phyloP scores from a whole-genome alignment of 30 jellyfish, hydroid and myxozoan genomes.

The Calvadosia cruxmelitensis region DNA sequence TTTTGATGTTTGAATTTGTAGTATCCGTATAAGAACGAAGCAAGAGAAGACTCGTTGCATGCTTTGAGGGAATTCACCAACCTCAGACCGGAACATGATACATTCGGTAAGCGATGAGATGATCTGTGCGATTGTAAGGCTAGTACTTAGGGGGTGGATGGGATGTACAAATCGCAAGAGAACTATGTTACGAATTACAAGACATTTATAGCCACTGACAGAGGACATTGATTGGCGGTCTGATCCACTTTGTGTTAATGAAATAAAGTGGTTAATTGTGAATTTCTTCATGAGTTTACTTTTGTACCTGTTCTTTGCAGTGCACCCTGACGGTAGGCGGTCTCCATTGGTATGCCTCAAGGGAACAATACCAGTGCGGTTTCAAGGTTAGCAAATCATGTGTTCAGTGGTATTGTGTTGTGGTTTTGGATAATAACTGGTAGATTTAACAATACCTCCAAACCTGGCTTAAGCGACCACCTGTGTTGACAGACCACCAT shows the following conservation, averaged over 20 bases:
- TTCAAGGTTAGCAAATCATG: conserved; percentile 47
- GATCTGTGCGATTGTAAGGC: too few species aligned
- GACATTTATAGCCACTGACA: too few species aligned
- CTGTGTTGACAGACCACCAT: too few species aligned
- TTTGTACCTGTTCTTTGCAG: conserved; percentile 9
- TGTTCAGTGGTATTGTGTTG: too few species aligned
- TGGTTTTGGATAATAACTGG: background rate
- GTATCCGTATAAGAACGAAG: conserved; percentile 38
- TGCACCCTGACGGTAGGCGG: conserved; percentile 30
- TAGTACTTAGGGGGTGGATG: too few species aligned
- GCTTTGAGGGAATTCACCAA: conserved; percentile 41
- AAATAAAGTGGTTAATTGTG: too few species aligned
- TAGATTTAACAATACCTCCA: background rate
- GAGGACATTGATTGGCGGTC: too few species aligned
- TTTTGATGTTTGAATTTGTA: conserved; percentile 4
- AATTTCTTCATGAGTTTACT: background rate
- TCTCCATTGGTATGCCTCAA: conserved; percentile 15
- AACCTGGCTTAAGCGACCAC: background rate
- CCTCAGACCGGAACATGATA: conserved; percentile 42
- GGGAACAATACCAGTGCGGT: conserved; percentile 69
- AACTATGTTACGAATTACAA: too few species aligned
- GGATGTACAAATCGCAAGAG: too few species aligned
- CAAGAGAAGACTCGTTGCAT: conserved; percentile 27
- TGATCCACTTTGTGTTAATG: too few species aligned
- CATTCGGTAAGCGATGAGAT: conserved; percentile 57